phyloP scores from a whole-genome alignment of 2,113 vertebrate species.

The Gavia stellata region DNA sequence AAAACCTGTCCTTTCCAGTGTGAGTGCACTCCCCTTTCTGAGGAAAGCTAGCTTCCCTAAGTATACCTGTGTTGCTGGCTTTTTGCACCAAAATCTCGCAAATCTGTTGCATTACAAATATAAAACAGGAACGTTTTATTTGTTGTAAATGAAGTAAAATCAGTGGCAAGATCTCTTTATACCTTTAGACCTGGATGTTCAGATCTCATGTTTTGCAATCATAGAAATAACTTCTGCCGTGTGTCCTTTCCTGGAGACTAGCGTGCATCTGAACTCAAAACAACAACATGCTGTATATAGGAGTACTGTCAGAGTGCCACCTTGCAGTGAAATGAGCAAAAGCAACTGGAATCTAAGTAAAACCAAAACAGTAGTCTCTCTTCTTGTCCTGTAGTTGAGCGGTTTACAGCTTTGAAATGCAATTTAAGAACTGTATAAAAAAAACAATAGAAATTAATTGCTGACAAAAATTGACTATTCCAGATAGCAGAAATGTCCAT shows the following conservation, averaged over 20 bases:
- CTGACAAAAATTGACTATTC: background rate
- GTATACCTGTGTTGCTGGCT: background rate
- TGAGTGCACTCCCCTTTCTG: background rate
- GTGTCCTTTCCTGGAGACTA: background rate
- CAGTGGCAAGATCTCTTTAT: background rate
- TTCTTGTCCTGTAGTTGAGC: background rate
- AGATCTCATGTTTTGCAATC: background rate
- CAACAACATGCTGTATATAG: background rate
- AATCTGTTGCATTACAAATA: background rate
- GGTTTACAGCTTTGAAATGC: background rate
- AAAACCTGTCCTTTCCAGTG: background rate
- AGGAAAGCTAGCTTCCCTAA: background rate
- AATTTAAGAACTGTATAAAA: background rate
- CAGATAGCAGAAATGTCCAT: background rate
- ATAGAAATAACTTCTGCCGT: background rate
- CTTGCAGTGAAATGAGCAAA: background rate
- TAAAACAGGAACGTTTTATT: background rate
- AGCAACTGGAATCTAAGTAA: background rate
- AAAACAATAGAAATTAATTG: background rate
- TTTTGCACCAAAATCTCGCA: background rate
- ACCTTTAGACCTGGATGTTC: background rate
- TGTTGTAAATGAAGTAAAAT: background rate
- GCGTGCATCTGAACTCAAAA: background rate
- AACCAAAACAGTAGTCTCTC: background rate
- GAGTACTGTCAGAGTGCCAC: background rate